phyloP scores from a whole-genome alignment of 2,113 vertebrate genomes.

The Leptosomus discolor region DNA sequence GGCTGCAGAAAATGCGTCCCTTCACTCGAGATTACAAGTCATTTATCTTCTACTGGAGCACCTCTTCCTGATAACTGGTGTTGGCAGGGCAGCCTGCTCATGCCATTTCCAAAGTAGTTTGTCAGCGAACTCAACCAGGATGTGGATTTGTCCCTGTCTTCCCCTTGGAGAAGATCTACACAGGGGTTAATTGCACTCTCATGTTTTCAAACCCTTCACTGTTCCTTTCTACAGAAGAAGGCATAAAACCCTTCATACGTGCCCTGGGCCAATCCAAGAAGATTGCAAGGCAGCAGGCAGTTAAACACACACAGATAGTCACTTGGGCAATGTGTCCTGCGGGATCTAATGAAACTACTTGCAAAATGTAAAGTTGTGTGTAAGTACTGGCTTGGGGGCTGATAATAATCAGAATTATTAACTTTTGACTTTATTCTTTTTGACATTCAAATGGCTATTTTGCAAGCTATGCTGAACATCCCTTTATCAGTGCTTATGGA shows the following conservation, averaged over 20 bases:
- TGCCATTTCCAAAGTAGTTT: not conserved
- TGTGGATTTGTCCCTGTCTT: not conserved
- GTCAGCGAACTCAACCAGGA: not conserved
- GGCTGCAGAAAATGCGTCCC: not conserved
- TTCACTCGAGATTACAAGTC: not conserved
- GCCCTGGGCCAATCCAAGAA: not conserved
- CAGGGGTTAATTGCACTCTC: not conserved
- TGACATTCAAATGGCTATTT: not conserved
- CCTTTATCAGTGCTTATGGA: not conserved
- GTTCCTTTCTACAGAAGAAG: not conserved
- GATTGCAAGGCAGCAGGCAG: not conserved
- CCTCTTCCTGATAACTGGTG: not conserved
- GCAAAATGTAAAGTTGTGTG: not conserved
- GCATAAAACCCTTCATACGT: accelerated
- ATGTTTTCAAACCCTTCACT: not conserved
- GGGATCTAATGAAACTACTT: not conserved
- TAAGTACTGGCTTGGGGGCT: not conserved
- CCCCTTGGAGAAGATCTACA: not conserved
- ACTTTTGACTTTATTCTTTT: not conserved
- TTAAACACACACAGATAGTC: not conserved
- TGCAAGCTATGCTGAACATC: not conserved
- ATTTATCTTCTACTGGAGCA: conserved; percentile 2
- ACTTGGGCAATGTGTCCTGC: not conserved
- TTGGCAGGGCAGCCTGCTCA: not conserved
- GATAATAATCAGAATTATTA: not conserved